Percentiles rank a stretch among this genome's conserved stretches.
These are phyloP conservation scores for Acleris cristana DNA, from an alignment of 2,888 invertebrate species.

Conservation along the genomic window DNA sequence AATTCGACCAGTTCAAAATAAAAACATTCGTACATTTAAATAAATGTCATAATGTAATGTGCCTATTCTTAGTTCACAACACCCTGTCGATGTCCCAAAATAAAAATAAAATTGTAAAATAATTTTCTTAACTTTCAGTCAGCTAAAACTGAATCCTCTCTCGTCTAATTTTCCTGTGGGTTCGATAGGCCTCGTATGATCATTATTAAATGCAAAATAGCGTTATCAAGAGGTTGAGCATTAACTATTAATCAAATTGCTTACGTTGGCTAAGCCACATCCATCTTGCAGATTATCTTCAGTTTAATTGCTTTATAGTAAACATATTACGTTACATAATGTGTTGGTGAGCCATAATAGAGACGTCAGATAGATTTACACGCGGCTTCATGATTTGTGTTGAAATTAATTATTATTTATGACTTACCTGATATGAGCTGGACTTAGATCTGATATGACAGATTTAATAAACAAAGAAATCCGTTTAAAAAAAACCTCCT, in stretches of 20 bases:
- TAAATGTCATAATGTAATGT: too few relatives aligned
- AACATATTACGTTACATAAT: slow-evolving; percentile 2
- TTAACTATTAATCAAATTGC: slow-evolving; percentile 1
- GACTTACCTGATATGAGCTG: background rate
- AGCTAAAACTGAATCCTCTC: too few relatives aligned
- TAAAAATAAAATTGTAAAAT: too few relatives aligned
- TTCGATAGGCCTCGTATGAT: background rate
- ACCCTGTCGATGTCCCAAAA: too few relatives aligned
- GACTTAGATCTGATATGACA: too few relatives aligned
- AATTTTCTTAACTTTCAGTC: too few relatives aligned
- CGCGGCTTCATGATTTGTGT: slow-evolving; percentile 1
- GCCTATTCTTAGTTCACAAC: too few relatives aligned
- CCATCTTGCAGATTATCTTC: slow-evolving; percentile 10
- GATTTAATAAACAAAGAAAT: too few relatives aligned
- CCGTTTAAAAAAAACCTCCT: too few relatives aligned
- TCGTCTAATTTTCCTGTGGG: too few relatives aligned
- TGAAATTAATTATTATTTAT: background rate
- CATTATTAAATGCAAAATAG: background rate
- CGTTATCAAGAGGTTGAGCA: background rate
- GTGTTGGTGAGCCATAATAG: slow-evolving; percentile 8
- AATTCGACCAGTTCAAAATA: too few relatives aligned
- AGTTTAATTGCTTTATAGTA: slow-evolving; percentile 9
- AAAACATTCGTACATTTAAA: too few relatives aligned
- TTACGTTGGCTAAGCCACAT: slow-evolving; percentile 1
- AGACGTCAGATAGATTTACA: slow-evolving; percentile 8